Conservation (phyloP, 2,113 vertebrate genomes). For the Plecturocebus donacophilus region DNA sequence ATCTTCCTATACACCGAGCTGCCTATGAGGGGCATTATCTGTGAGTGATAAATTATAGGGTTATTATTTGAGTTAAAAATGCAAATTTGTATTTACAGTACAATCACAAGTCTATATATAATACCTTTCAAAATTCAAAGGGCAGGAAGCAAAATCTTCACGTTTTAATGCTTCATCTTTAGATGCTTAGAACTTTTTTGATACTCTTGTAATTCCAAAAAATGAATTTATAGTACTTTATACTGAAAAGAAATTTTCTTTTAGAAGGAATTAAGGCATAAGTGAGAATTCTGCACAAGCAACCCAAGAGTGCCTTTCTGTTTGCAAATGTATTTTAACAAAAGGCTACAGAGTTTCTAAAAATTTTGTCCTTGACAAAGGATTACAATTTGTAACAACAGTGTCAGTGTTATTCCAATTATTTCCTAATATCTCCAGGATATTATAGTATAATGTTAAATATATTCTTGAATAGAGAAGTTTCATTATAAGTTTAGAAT, state of each 20-base stretch:
- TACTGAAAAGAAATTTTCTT: not conserved
- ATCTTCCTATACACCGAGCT: constrained; percentile 91
- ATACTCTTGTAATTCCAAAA: not conserved
- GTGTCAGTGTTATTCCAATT: not conserved
- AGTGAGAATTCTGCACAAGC: not conserved
- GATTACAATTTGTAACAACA: not conserved
- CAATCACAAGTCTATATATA: not conserved
- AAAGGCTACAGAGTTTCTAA: not conserved
- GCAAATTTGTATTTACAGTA: not conserved
- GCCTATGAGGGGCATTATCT: constrained; percentile 91
- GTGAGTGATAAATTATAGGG: constrained; percentile 82
- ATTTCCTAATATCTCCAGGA: not conserved
- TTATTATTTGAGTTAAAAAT: not conserved
- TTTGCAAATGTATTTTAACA: constrained; percentile 13
- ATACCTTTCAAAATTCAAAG: not conserved
- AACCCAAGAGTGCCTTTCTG: not conserved
- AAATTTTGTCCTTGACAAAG: constrained; percentile 29
- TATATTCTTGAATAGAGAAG: not conserved
- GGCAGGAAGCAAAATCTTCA: not conserved
- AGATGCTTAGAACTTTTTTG: not conserved
- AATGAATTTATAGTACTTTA: constrained; percentile 8
- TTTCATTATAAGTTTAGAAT: not conserved
- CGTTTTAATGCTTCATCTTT: not conserved
- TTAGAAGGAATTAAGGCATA: not conserved
- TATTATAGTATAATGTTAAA: not conserved